Conservation (phyloP, 2,113 vertebrate genomes). For the Ceratotherium simum region DNA sequence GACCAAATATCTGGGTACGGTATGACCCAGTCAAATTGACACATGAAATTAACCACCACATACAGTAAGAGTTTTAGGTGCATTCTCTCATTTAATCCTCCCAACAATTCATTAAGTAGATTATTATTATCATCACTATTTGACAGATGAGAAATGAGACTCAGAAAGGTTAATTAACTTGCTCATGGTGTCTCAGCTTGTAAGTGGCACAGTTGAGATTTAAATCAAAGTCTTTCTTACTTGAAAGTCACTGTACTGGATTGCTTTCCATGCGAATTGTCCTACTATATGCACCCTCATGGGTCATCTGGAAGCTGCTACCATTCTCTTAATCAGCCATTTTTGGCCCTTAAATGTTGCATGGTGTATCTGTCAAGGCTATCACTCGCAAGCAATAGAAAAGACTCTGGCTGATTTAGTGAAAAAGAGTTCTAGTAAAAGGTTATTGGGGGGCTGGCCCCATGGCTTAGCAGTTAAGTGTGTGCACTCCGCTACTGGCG, state of each 20-base stretch:
- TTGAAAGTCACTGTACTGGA: background rate
- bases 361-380: background rate
- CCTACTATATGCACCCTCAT: rapidly evolving
- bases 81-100: background rate
- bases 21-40: background rate
- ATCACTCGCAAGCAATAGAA: background rate
- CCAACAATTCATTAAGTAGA: background rate
- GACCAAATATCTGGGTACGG: background rate
- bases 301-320: background rate
- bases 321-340: background rate
- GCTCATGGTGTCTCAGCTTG: background rate
- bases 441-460: background rate
- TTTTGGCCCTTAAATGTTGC: background rate
- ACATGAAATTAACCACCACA: background rate
- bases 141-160: background rate
- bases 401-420: background rate
- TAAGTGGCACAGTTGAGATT: background rate
- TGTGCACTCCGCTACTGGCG: no score
- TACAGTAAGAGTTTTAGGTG: no score
- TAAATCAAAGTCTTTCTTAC: background rate
- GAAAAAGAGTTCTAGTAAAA: background rate
- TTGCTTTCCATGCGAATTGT: background rate
- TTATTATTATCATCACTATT: background rate
- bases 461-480: no score
- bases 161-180: background rate